phyloP scores from a whole-genome alignment of 2,797 vertebrate genomes.

The Mastacembelus armatus region DNA sequence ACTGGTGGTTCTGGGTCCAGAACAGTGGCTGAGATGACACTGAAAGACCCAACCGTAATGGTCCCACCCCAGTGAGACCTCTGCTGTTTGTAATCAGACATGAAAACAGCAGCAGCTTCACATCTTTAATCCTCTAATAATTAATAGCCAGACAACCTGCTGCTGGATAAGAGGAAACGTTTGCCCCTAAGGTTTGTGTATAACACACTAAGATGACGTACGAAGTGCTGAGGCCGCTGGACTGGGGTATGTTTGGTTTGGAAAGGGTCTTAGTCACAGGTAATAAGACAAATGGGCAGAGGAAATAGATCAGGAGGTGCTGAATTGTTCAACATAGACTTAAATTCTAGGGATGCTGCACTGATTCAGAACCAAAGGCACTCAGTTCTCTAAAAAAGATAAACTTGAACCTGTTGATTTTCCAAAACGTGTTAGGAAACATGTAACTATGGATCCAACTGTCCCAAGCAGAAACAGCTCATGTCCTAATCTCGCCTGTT shows the following conservation, averaged over 20 bases:
- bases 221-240: neutral
- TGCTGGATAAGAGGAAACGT: too few species aligned
- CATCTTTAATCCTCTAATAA: too few species aligned
- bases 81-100: too few species aligned
- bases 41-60: too few species aligned
- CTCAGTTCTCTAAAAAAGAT: rapidly evolving
- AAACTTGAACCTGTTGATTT: neutral
- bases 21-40: too few species aligned
- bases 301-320: neutral
- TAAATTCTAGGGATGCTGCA: neutral
- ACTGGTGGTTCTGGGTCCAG: too few species aligned
- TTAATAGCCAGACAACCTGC: too few species aligned
- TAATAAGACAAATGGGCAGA: neutral
- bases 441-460: slow-evolving; percentile 2
- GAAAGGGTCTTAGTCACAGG: neutral
- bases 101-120: too few species aligned
- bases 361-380: neutral
- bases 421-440: neutral
- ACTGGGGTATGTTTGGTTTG: too few species aligned
- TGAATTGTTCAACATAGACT: neutral
- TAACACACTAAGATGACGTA: too few species aligned
- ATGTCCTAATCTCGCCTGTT: slow-evolving; percentile 5
- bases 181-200: neutral
- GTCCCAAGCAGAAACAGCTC: neutral
- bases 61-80: too few species aligned